Evolutionary conservation across 2,113 vertebrate genomes (phyloP).

Genomic region (Plotosus lineatus): DNA sequence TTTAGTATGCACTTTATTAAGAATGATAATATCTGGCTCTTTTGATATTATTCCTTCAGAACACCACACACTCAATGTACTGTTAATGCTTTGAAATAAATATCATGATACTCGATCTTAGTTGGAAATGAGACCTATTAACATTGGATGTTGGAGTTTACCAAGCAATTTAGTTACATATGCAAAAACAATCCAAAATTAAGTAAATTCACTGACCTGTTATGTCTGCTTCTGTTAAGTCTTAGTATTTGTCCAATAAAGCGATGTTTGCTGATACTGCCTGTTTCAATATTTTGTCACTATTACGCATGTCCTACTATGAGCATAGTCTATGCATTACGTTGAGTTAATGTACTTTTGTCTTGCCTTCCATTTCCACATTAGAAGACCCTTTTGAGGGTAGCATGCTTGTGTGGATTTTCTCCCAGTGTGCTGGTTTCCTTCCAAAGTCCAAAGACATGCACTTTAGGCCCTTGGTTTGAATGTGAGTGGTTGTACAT

Average conservation of each 20-base stretch:
- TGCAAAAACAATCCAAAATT: neutral
- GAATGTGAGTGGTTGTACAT: no score
- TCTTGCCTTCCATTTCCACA: neutral
- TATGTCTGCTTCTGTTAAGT: neutral
- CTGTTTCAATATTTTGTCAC: neutral
- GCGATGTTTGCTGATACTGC: neutral
- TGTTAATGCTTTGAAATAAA: no score
- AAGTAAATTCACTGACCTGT: neutral
- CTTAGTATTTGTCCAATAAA: neutral
- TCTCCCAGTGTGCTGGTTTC: no score
- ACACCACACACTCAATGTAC: no score
- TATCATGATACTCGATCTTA: neutral
- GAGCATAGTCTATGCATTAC: neutral
- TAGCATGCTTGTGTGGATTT: no score
- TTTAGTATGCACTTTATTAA: neutral
- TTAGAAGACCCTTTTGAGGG: neutral
- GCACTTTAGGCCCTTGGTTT: no score
- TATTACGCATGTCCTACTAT: neutral
- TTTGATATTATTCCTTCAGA: no score
- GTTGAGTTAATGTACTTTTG: neutral
- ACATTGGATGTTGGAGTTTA: neutral
- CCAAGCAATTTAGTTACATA: no score
- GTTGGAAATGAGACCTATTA: neutral
- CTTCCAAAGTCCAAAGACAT: no score
- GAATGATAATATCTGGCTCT: no score